Evolutionary conservation across 2,113 vertebrate species (phyloP).

Genomic region (Diadophis punctatus): DNA sequence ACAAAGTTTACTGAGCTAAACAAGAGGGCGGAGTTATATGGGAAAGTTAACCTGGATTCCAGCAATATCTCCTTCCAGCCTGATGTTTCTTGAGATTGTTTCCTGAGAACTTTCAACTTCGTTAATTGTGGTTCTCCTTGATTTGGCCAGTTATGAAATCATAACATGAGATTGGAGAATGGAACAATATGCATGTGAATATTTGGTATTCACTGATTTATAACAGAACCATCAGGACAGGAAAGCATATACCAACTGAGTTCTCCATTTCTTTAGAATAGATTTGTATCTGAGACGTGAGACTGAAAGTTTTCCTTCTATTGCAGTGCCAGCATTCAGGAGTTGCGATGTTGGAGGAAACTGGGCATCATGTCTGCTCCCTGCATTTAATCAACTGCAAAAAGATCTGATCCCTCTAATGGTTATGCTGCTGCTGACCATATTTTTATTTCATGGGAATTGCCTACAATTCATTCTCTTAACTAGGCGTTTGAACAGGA

Average conservation of each 20-base stretch:
- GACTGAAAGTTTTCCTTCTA: not conserved
- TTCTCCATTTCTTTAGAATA: not conserved
- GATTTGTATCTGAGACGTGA: not conserved
- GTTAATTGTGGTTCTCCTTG: not conserved
- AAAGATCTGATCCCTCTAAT: conserved; percentile 23
- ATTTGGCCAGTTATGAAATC: not conserved
- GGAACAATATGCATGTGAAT: not conserved
- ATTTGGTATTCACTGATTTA: not conserved
- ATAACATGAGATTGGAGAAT: not conserved
- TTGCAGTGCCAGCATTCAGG: not conserved
- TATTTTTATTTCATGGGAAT: not conserved
- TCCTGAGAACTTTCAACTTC: not conserved
- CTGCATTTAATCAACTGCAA: conserved; percentile 41
- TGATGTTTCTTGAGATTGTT: not conserved
- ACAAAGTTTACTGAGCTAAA: not conserved
- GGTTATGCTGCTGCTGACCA: not conserved
- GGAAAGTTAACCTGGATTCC: not conserved
- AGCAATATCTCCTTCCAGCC: not conserved
- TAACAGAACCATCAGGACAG: not conserved
- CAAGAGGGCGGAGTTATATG: not conserved
- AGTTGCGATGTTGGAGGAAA: not conserved
- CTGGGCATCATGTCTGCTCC: conserved; percentile 10
- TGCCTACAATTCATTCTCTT: not conserved
- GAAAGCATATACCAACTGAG: not conserved
- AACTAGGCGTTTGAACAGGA: conserved; percentile 23